These are phyloP conservation scores for Rosalia funebris DNA, from an alignment of 2,888 invertebrate genomes.

Conservation along the genomic window DNA sequence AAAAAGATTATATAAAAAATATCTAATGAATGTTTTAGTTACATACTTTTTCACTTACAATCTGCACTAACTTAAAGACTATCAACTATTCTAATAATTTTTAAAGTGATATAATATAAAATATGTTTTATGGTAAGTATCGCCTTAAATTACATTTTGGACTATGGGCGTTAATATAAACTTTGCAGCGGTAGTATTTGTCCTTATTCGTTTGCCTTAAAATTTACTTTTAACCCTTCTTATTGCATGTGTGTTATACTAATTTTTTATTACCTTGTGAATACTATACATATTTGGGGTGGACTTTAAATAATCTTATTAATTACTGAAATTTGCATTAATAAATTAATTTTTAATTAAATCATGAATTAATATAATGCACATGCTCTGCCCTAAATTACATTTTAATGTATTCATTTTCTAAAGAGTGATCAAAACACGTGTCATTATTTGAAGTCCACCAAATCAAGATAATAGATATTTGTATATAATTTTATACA, in stretches of 20 bases:
- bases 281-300: conserved; percentile 52
- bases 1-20: no score
- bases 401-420: conserved; percentile 13
- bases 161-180: not conserved
- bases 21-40: no score
- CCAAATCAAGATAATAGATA: conserved; percentile 44
- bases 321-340: no score
- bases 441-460: conserved; percentile 65
- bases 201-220: not conserved
- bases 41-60: no score
- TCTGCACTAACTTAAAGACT: no score
- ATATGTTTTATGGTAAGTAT: conserved; percentile 13
- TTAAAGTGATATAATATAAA: not conserved
- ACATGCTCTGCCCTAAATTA: conserved; percentile 41
- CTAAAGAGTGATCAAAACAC: conserved; percentile 55
- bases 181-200: not conserved
- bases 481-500: not conserved
- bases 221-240: conserved; percentile 14
- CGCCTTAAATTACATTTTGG: conserved; percentile 19
- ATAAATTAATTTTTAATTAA: no score
- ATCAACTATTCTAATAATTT: no score
- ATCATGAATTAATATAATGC: conserved; percentile 47
- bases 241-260: conserved; percentile 43
- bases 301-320: conserved; percentile 65
- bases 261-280: conserved; percentile 26